A percentile compares a stretch with the other conserved stretches of the same genome.
These are phyloP conservation scores for Gasterosteus nipponicus DNA, from an alignment of 2,113 vertebrate genomes.

Conservation along the genomic window DNA sequence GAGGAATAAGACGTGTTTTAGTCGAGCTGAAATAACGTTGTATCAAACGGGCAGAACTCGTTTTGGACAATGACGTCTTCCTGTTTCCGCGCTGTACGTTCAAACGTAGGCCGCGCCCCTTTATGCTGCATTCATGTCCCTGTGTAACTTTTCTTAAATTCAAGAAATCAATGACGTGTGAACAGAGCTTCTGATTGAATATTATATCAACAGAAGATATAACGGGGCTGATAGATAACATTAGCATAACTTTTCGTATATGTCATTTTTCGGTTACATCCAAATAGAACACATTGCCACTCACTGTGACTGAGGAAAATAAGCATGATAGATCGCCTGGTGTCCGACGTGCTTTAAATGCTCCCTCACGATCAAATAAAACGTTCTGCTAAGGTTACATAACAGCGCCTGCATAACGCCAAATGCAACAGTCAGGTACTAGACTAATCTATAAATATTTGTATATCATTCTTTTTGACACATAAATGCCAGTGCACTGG, in stretches of 20 bases:
- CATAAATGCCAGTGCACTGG: background rate
- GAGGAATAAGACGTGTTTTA: background rate
- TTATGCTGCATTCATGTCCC: constrained; percentile 32
- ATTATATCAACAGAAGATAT: background rate
- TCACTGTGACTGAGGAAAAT: background rate
- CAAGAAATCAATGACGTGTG: background rate
- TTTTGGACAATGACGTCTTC: background rate
- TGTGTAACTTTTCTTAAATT: background rate
- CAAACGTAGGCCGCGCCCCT: constrained; percentile 56
- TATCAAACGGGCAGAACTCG: background rate
- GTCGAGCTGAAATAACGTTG: rapidly evolving
- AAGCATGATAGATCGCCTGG: no score
- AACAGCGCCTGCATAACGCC: background rate
- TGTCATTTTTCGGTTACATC: no score
- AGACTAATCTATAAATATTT: background rate
- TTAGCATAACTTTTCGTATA: background rate
- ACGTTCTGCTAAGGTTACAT: background rate
- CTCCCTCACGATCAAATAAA: background rate
- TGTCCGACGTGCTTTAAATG: background rate
- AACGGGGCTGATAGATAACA: background rate
- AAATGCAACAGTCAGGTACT: no score
- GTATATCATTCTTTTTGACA: background rate
- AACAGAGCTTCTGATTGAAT: background rate
- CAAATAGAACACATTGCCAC: background rate
- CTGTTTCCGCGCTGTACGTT: constrained; percentile 60